Evolutionary conservation across 2,888 invertebrate genomes (phyloP), one percentile per base, ranked within the genome.

Genomic region (Cryptocheilus praepositus): DNA sequence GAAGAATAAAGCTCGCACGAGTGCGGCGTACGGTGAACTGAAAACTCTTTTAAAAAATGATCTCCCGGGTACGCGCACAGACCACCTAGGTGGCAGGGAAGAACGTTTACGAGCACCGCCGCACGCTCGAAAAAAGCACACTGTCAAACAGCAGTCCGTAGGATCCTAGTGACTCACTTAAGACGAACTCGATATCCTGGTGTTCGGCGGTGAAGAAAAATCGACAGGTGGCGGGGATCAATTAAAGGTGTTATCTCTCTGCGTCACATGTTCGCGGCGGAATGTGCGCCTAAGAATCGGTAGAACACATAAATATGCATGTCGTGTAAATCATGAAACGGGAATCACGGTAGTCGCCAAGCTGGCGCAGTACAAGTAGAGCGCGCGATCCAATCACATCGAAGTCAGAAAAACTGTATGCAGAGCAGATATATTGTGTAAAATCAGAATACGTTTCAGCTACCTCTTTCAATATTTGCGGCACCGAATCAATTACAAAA

Each of bases 31-130:
- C 63, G 70, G 59, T 69, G 68, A 63, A 74, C 66, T 72, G 77
- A 70, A 81, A 79, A 81, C 70, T 74, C 74, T 72, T 74, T 81
- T 73, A 76, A 83, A 81, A 81, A 82, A 83, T 81, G 79, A 78
- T 78, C 76, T 59, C 16, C 69, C 60, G 64, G 59, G 66, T 70
- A 71, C 75, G 64, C 70, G 71, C 65, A 54, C 36, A 66, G 83
- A 81, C 83, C 83, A 83, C 83, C 83, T 81, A 77, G 73, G 80
- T 73, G 66, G 81, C 74, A 43, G 58, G 61, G 61, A 71, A 58
- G n/a, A 49, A 49, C 16, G 49, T 49, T 18, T 70, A 68, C 63
- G 62, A 64, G 58, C 44, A 57, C 60, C 52, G 57, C 53, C 62
- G 57, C 55, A 62, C 58, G 44, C 46, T 54, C 60, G 55, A 66